These are phyloP conservation scores for Phylloscopus collybita DNA, from an alignment of 2,797 vertebrate species.

Conservation along the genomic window DNA sequence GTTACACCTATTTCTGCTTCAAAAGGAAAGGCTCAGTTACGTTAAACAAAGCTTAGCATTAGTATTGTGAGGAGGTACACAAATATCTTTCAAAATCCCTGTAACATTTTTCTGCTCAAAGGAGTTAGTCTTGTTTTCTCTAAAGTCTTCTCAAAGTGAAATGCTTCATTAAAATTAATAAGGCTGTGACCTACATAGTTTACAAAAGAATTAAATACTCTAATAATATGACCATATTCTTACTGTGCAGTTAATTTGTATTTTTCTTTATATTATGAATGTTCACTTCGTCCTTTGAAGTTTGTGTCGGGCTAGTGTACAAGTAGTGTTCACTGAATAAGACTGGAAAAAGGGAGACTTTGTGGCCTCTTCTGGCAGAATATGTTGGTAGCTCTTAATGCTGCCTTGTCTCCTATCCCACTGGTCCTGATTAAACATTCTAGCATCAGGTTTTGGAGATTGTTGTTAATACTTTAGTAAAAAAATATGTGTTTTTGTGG, in stretches of 20 bases:
- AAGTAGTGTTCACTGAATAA: neutral
- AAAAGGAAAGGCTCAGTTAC: conserved; percentile 36
- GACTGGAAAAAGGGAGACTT: neutral
- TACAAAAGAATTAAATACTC: conserved; percentile 43
- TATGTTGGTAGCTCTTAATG: neutral
- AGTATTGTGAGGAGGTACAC: conserved; percentile 39
- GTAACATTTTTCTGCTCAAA: conserved; percentile 46
- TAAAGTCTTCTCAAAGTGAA: conserved; percentile 50
- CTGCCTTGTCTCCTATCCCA: neutral
- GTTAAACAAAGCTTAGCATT: conserved; percentile 36
- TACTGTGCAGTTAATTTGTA: conserved; percentile 23
- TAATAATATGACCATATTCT: conserved; percentile 26
- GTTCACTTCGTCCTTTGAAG: conserved; percentile 42
- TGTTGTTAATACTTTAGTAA: neutral
- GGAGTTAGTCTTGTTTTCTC: conserved; percentile 39
- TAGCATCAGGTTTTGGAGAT: neutral
- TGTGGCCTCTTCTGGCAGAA: neutral
- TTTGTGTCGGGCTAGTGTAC: neutral
- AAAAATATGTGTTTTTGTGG: neutral
- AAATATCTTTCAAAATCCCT: conserved; percentile 15
- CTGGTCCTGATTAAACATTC: neutral
- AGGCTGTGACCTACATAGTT: conserved; percentile 58
- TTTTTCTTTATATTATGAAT: conserved; percentile 24
- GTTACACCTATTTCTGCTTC: conserved; percentile 9
- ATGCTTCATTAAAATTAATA: conserved; percentile 65